Evolutionary conservation across 2,113 vertebrate species (phyloP), one percentile per base, ranked within the genome.

Genomic region (cattle (Bos taurus)): DNA sequence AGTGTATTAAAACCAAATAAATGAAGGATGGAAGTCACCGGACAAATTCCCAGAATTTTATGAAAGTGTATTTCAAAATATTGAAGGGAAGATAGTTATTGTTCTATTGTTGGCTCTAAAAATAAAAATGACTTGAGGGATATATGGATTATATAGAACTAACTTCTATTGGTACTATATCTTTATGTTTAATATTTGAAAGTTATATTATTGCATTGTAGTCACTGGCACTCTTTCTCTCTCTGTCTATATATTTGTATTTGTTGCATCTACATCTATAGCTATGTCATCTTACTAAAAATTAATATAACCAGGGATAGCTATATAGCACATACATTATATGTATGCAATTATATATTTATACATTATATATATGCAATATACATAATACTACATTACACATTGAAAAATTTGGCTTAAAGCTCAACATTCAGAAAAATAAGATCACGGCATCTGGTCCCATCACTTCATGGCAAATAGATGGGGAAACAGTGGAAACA

Each of bases 1-100:
- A 97, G 77, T 86, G 30, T 97, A 50, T 93, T 91, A 83, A 97
- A 89, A 89, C 48, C 78, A 89, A 93, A 88, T 19, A 89, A 78
- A 11, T 60, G 23, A 95, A 91, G 4, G 3, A 30, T 94, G 15
- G 13, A 94, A 67, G 52, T 84, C 43, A 94, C 59, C 16, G 83
- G 60, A 59, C n/a, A 46, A 48, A 12, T 33, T 62, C 4, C 8
- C 13, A 52, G 54, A 10, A 93, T 33, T 52, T 92, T 87, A 71
- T 23, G n/a, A 94, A 57, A 91, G 30, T 82, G 7, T 62, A 43
- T 81, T 88, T 90, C 33, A 94, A 62, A 94, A 64, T 74, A 77
- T 25, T 59, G 50, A 90, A 74, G 85, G 36, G 40, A 91, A 93
- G 14, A 50, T 67, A 96, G 16, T 40, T 97, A 60, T 13, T 23